Conservation (phyloP, 2,888 invertebrate genomes). For the Lasioglossum figueresi region DNA sequence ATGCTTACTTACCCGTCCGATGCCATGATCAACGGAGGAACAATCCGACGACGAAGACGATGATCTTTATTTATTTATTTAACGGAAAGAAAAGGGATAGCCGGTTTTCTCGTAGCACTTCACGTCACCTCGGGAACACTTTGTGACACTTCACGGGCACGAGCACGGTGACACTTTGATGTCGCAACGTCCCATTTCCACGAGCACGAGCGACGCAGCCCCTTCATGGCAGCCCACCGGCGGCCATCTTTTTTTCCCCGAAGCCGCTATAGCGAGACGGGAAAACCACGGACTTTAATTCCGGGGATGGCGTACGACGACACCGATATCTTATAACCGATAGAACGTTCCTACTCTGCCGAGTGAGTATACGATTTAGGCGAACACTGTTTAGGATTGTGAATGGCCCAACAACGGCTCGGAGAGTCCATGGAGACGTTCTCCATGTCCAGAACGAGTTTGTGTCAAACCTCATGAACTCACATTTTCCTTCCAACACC, state of each 20-base stretch:
- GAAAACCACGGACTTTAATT: conserved; percentile 35
- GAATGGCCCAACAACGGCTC: background rate
- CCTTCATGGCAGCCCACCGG: conserved; percentile 74
- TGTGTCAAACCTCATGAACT: background rate
- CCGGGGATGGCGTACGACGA: background rate
- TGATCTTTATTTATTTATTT: background rate
- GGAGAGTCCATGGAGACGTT: background rate
- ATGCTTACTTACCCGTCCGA: conserved; percentile 73
- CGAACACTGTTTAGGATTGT: background rate
- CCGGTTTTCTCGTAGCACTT: conserved; percentile 28
- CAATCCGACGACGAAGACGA: background rate
- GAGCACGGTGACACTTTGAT: conserved; percentile 72
- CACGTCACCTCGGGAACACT: conserved; percentile 59
- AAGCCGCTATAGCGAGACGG: conserved; percentile 50
- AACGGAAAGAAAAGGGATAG: background rate
- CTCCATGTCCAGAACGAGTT: background rate
- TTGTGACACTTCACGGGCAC: conserved; percentile 70
- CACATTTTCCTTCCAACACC: background rate
- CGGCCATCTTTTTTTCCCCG: conserved; percentile 77
- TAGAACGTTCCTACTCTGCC: background rate
- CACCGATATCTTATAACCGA: background rate
- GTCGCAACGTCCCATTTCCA: conserved; percentile 77
- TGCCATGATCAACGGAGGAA: conserved; percentile 65
- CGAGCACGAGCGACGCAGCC: conserved; percentile 74
- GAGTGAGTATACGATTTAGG: background rate